Percentiles rank a stretch among this genome's conserved stretches.
Conservation (phyloP, 2,113 vertebrate species). For the Meleagris gallopavo region DNA sequence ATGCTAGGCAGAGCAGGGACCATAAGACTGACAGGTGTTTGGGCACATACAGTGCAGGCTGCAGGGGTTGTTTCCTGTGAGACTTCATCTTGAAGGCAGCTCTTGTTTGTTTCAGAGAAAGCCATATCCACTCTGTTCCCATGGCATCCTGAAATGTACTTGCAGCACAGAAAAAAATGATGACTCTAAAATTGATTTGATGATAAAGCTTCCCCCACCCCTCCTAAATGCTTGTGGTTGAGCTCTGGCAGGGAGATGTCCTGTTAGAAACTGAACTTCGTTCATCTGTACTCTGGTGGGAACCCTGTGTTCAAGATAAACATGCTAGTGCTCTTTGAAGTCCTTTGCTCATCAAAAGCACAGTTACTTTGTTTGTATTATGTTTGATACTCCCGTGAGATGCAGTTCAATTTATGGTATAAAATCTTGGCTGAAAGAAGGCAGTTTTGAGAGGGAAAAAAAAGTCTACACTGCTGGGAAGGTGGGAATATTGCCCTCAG, state of each 20-base stretch:
- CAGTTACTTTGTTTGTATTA: constrained; percentile 56
- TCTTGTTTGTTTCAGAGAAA: constrained; percentile 38
- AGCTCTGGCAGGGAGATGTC: constrained; percentile 57
- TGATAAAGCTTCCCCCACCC: constrained; percentile 10
- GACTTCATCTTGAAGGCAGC: constrained; percentile 35
- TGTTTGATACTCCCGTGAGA: constrained; percentile 36
- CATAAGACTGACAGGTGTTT: neutral
- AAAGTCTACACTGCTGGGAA: neutral
- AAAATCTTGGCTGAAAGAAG: constrained; percentile 47
- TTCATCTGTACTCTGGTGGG: constrained; percentile 47
- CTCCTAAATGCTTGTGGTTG: constrained; percentile 40
- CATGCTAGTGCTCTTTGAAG: constrained; percentile 49
- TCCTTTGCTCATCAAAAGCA: constrained; percentile 67
- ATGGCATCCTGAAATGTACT: constrained; percentile 20
- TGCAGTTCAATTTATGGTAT: constrained; percentile 8
- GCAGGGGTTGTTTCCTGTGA: constrained; percentile 29
- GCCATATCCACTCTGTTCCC: neutral
- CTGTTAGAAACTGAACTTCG: constrained; percentile 41
- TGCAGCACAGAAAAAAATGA: neutral
- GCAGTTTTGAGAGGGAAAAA: neutral
- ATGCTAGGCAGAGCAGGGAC: neutral
- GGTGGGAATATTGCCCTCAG: neutral
- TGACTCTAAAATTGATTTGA: constrained; percentile 30
- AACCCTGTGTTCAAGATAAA: constrained; percentile 62
- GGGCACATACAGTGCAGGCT: neutral